Evolutionary conservation across 2,888 invertebrate species (phyloP).

Genomic region (Lithophane socia): DNA sequence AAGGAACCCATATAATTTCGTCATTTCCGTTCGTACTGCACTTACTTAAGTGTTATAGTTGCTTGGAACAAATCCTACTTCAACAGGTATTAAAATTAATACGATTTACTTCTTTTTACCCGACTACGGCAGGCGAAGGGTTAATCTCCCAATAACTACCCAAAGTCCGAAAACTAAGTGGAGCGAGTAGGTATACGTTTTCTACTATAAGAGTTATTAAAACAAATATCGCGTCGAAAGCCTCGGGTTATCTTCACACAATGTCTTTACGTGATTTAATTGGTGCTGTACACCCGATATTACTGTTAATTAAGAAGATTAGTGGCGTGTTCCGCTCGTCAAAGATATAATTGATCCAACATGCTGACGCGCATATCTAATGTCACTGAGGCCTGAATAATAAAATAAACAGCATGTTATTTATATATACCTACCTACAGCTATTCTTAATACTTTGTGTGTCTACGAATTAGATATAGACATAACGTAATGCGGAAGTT

Average conservation of each 20-base stretch:
- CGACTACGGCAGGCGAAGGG: not conserved
- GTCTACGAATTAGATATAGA: conserved; percentile 37
- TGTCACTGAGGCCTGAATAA: conserved; percentile 19
- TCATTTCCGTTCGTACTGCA: conserved; percentile 46
- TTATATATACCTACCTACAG: conserved; percentile 18
- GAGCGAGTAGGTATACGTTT: not conserved
- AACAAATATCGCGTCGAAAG: not conserved
- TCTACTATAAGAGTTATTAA: not conserved
- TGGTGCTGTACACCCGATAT: conserved; percentile 1
- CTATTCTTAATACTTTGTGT: conserved; percentile 32
- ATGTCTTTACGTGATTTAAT: conserved; percentile 21
- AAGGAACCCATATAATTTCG: conserved; percentile 51
- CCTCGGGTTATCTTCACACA: conserved; percentile 4
- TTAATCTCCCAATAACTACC: not conserved
- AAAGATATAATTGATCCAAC: conserved; percentile 38
- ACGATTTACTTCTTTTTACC: conserved; percentile 7
- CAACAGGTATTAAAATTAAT: not conserved
- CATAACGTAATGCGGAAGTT: conserved; percentile 40
- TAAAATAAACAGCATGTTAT: conserved; percentile 21
- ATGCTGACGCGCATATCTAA: conserved; percentile 32
- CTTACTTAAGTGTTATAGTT: conserved; percentile 4
- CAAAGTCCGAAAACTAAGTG: not conserved
- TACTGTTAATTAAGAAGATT: conserved; percentile 42
- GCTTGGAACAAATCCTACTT: conserved; percentile 19
- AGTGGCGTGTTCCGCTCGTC: conserved; percentile 18